Conservation (phyloP, 2,797 vertebrate species). For the Gymnothorax javanicus region DNA sequence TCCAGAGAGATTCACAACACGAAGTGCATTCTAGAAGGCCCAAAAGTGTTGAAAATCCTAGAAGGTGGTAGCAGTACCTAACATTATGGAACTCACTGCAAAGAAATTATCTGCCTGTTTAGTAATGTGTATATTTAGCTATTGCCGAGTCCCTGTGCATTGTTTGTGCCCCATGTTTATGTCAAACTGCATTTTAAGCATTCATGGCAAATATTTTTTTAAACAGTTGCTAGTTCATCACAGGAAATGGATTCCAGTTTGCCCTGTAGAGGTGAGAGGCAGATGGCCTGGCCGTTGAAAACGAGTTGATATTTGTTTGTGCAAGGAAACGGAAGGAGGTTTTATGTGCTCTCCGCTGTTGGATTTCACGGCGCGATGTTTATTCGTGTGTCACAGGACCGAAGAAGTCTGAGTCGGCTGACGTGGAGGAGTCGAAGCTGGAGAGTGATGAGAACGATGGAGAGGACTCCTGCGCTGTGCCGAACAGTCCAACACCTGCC, state of each 20-base stretch:
- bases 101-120: no score
- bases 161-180: no score
- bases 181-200: not conserved
- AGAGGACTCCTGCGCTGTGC: conserved; percentile 82
- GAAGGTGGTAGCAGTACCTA: no score
- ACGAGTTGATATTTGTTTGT: not conserved
- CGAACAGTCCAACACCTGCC: conserved; percentile 80
- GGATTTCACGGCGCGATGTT: not conserved
- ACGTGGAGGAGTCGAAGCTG: conserved; percentile 90
- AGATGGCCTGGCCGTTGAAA: not conserved
- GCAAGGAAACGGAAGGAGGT: not conserved
- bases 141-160: not conserved
- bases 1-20: no score
- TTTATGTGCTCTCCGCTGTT: not conserved
- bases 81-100: no score
- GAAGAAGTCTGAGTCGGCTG: conserved; percentile 90
- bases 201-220: conserved; percentile 19
- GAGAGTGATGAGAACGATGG: conserved; percentile 91
- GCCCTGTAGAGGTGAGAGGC: not conserved
- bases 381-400: conserved; percentile 70
- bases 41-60: no score
- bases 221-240: not conserved
- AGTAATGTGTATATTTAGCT: not conserved
- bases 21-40: no score
- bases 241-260: not conserved